Evolutionary conservation across 1,140 invertebrate genomes (phyloP).

Genomic region (Drosophila ambigua): DNA sequence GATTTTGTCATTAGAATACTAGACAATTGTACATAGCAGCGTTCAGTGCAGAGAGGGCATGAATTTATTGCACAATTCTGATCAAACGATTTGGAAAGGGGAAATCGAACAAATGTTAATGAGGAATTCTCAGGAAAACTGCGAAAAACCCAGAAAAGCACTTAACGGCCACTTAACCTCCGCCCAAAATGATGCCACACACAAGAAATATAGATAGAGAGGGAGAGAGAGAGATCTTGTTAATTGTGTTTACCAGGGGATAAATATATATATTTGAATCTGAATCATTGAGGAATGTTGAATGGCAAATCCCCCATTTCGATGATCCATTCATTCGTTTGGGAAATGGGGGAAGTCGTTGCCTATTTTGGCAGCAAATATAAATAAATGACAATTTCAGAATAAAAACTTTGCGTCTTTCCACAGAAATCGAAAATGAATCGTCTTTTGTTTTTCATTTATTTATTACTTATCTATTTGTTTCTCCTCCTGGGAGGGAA

Average conservation of each 20-base stretch:
- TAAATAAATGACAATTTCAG: conserved; percentile 56
- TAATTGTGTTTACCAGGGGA: conserved; percentile 55
- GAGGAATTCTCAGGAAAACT: conserved; percentile 35
- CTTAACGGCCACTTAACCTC: conserved; percentile 59
- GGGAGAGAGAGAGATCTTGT: conserved; percentile 39
- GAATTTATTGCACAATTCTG: conserved; percentile 8
- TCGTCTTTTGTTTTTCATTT: conserved; percentile 22
- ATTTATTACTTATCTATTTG: conserved; percentile 1
- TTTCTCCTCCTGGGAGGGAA: conserved; percentile 15
- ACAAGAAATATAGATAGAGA: too few species aligned
- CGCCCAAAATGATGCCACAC: conserved; percentile 37
- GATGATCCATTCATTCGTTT: conserved; percentile 29
- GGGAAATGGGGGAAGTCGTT: conserved; percentile 43
- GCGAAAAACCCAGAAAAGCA: conserved; percentile 26
- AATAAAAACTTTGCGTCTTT: conserved; percentile 53
- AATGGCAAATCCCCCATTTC: conserved; percentile 46
- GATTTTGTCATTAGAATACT: conserved; percentile 29
- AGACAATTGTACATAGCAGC: not conserved
- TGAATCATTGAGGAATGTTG: conserved; percentile 56
- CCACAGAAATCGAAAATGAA: conserved; percentile 63
- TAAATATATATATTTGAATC: conserved; percentile 17
- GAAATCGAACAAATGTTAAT: conserved; percentile 48
- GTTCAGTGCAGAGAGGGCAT: not conserved
- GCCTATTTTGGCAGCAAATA: conserved; percentile 39
- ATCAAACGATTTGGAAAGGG: conserved; percentile 11